A percentile compares a stretch with the other conserved stretches of the same genome.
phyloP scores from a whole-genome alignment of 2,113 vertebrate genomes.

The Chloroceryle aenea region DNA sequence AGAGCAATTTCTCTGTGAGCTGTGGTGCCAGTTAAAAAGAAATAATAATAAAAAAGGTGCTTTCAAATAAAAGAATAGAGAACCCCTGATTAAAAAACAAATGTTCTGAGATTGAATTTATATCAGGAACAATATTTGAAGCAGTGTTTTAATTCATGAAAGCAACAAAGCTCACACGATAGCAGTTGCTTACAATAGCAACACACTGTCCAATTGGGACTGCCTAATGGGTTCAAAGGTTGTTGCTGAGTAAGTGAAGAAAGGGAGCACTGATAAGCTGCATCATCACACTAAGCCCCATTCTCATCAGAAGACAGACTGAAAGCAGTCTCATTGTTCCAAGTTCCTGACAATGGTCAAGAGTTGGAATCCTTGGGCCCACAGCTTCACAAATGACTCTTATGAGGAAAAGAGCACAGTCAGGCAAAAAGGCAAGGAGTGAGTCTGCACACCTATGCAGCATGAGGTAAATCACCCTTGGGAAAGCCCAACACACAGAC shows the following conservation, averaged over 20 bases:
- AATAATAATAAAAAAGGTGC: neutral
- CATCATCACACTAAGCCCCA: neutral
- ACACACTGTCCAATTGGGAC: neutral
- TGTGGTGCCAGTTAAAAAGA: neutral
- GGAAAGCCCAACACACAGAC: neutral
- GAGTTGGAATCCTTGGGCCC: neutral
- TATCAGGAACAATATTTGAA: neutral
- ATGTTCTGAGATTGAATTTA: neutral
- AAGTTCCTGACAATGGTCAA: neutral
- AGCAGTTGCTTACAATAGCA: neutral
- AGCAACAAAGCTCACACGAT: neutral
- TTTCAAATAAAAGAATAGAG: neutral
- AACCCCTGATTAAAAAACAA: neutral
- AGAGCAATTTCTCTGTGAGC: neutral
- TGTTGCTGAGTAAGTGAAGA: neutral
- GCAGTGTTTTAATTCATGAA: neutral
- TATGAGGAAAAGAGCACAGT: neutral
- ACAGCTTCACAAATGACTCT: neutral
- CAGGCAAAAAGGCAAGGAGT: neutral
- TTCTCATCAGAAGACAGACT: neutral
- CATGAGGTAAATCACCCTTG: neutral
- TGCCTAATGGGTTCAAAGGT: neutral
- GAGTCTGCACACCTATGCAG: neutral
- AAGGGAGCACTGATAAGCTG: neutral
- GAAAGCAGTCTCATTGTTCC: neutral